These are phyloP conservation scores for Homarus americanus DNA, from an alignment of 1,140 invertebrate species.

Conservation along the genomic window DNA sequence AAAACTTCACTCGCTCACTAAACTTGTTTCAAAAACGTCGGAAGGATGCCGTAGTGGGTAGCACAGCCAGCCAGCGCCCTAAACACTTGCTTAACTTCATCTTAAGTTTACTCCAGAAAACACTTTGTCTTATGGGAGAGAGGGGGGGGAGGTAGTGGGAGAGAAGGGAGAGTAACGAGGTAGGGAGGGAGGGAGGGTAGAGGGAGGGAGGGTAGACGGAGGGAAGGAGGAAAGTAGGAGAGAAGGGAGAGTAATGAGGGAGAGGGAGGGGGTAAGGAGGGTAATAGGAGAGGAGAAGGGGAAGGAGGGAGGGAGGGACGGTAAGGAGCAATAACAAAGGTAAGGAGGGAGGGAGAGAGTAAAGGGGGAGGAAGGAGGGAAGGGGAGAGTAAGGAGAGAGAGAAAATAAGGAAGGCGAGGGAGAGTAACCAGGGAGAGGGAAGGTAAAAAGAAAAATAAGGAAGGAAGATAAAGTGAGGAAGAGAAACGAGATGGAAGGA, in stretches of 20 bases:
- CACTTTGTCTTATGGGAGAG: conserved; percentile 27
- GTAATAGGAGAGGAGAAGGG: not conserved
- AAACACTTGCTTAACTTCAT: conserved; percentile 36
- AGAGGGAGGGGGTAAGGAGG: too few species aligned
- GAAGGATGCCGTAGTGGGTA: not conserved
- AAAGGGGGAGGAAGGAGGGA: too few species aligned
- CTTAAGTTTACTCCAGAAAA: conserved; percentile 17
- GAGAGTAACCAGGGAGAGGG: too few species aligned
- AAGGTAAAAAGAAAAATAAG: conserved; percentile 1
- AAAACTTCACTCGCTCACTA: too few species aligned
- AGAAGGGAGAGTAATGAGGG: too few species aligned
- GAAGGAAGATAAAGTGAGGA: not conserved
- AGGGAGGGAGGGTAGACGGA: too few species aligned
- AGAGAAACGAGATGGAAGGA: too few species aligned
- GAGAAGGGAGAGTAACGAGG: too few species aligned
- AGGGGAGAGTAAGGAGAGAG: not conserved
- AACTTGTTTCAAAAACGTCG: too few species aligned
- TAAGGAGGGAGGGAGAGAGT: too few species aligned
- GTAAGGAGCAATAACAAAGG: too few species aligned
- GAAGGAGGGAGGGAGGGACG: not conserved
- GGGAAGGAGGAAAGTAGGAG: not conserved
- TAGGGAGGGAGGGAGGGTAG: not conserved
- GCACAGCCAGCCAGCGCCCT: conserved; percentile 12
- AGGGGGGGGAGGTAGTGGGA: not conserved
- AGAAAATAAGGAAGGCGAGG: not conserved